A percentile compares a stretch with the other conserved stretches of the same genome.
These are phyloP conservation scores for Tenthredo notha DNA, from an alignment of 2,888 invertebrate species.

Conservation along the genomic window DNA sequence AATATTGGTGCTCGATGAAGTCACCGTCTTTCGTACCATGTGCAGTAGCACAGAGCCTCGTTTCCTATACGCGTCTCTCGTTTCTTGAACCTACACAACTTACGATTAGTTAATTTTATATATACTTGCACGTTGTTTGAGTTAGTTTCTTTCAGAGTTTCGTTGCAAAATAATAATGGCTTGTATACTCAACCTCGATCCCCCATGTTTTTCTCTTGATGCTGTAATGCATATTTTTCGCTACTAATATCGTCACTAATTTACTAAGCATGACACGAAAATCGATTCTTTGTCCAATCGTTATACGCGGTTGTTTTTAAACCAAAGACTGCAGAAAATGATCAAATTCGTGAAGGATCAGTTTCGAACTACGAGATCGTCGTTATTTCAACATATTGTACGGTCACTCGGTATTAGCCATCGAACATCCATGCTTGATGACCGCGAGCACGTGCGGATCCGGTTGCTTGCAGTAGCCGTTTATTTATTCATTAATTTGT, in stretches of 20 bases:
- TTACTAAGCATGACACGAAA: no score
- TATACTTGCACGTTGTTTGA: neutral
- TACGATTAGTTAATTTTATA: neutral
- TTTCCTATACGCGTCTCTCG: neutral
- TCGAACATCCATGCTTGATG: neutral
- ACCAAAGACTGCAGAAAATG: no score
- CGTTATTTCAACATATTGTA: neutral
- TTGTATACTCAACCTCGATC: neutral
- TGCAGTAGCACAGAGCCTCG: neutral
- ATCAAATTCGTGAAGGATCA: no score
- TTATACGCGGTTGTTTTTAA: neutral
- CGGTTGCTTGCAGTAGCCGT: conserved; percentile 26
- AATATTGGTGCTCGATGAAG: conserved; percentile 7
- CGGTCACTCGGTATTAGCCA: neutral
- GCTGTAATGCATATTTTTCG: neutral
- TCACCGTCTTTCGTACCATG: conserved; percentile 13
- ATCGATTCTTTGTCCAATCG: neutral
- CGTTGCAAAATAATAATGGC: neutral
- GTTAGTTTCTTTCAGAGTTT: neutral
- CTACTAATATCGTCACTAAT: neutral
- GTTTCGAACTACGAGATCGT: neutral
- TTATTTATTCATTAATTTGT: conserved; percentile 33
- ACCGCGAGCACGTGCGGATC: conserved; percentile 18
- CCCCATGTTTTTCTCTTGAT: no score
- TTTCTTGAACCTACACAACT: neutral